Percentiles rank a stretch among this genome's conserved stretches.
phyloP scores from a whole-genome alignment of 2,888 invertebrate species.

The Limenitis camilla region DNA sequence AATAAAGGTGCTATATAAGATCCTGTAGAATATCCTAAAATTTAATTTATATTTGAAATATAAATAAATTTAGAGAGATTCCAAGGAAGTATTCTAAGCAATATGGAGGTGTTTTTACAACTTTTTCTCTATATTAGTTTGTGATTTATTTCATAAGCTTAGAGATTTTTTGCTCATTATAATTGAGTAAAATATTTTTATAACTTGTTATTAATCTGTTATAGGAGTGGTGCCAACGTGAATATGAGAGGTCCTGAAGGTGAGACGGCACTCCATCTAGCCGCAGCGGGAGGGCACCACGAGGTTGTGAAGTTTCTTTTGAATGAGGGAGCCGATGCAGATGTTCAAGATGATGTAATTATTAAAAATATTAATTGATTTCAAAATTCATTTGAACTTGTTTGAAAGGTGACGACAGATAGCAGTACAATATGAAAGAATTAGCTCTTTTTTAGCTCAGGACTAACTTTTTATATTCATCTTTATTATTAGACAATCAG shows the following conservation, averaged over 20 bases:
- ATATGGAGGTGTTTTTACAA: no score
- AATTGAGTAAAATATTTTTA: no score
- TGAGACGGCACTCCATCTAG: conserved; percentile 86
- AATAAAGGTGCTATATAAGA: no score
- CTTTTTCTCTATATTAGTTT: no score
- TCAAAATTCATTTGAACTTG: neutral
- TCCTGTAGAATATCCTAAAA: no score
- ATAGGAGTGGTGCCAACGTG: conserved; percentile 82
- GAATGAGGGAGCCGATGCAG: conserved; percentile 83
- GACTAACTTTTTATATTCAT: no score
- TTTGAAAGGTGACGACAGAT: neutral
- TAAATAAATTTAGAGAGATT: no score
- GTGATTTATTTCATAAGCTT: neutral
- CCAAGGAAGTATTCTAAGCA: no score
- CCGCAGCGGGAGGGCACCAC: conserved; percentile 90
- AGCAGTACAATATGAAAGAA: neutral
- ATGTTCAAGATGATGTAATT: conserved; percentile 86
- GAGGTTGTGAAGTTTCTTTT: conserved; percentile 89
- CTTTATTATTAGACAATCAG: no score
- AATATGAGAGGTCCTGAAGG: conserved; percentile 85
- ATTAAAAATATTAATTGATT: conserved; percentile 26
- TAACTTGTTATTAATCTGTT: no score
- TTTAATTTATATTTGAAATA: no score
- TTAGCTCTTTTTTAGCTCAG: no score
- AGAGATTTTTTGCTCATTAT: neutral